Conservation (phyloP, 2,797 vertebrate genomes). For the Catamblyrhynchus diadema region DNA sequence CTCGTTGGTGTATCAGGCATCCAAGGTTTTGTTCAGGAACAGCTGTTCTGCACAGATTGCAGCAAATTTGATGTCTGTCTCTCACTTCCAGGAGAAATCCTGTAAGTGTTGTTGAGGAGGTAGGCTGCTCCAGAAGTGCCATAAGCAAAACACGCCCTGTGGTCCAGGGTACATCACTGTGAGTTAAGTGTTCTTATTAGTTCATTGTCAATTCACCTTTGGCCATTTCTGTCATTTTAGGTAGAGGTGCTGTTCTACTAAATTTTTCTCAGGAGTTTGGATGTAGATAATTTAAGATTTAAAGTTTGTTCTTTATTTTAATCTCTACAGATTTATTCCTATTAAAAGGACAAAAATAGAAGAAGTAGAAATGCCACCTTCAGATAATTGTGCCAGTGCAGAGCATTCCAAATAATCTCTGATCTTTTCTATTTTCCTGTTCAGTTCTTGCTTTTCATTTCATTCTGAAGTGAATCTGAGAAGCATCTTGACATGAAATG, state of each 20-base stretch:
- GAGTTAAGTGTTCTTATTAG: neutral
- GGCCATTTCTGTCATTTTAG: neutral
- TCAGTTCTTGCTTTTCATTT: neutral
- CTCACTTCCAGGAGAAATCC: neutral
- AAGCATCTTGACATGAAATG: neutral
- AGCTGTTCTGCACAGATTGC: constrained; percentile 25
- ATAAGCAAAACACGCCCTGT: neutral
- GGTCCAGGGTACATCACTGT: neutral
- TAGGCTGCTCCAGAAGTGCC: neutral
- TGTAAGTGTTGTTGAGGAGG: neutral
- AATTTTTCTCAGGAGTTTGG: neutral
- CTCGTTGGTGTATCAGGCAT: neutral
- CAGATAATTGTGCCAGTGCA: neutral
- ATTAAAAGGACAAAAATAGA: neutral
- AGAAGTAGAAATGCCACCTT: neutral
- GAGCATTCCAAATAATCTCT: neutral
- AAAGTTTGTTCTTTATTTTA: neutral
- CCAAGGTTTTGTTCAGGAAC: neutral
- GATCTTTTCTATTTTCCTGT: neutral
- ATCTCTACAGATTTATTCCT: neutral
- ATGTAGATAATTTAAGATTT: neutral
- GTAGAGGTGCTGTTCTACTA: neutral
- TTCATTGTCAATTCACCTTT: neutral
- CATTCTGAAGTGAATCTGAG: neutral
- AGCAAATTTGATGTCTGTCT: neutral